Evolutionary conservation across 2,113 vertebrate species (phyloP).

Genomic region (Oenanthe melanoleuca): DNA sequence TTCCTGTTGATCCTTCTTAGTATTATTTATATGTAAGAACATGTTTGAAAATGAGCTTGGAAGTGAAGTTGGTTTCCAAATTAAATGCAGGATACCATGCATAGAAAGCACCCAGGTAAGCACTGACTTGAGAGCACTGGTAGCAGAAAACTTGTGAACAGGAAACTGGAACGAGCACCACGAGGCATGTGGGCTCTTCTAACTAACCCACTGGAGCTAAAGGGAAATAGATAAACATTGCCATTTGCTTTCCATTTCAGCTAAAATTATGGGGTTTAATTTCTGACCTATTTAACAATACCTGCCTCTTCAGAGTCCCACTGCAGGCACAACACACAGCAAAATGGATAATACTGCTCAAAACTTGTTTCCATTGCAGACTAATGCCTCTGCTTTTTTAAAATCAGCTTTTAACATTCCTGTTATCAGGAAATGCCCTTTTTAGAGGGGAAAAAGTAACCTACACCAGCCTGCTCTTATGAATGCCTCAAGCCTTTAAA

Average conservation of each 20-base stretch:
- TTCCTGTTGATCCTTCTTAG: not conserved
- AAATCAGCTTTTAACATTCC: not conserved
- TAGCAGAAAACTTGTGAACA: not conserved
- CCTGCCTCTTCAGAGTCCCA: not conserved
- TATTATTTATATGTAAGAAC: not conserved
- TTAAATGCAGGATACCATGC: not conserved
- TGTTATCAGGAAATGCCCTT: not conserved
- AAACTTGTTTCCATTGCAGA: not conserved
- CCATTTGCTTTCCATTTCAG: not conserved
- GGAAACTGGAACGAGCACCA: not conserved
- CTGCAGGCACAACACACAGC: not conserved
- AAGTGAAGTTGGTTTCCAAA: not conserved
- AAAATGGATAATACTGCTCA: not conserved
- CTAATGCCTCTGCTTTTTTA: not conserved
- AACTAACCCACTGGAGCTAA: not conserved
- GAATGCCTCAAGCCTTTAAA: not conserved
- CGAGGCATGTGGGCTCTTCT: not conserved
- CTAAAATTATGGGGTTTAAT: not conserved
- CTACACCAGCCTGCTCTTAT: not conserved
- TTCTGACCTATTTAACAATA: not conserved
- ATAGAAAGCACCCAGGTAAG: not conserved
- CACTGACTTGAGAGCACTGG: not conserved
- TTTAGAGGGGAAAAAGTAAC: not conserved
- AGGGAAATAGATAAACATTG: not conserved
- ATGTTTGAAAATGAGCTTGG: not conserved